Evolutionary conservation across 1,140 invertebrate genomes (phyloP).

Genomic region (Radopholus similis): DNA sequence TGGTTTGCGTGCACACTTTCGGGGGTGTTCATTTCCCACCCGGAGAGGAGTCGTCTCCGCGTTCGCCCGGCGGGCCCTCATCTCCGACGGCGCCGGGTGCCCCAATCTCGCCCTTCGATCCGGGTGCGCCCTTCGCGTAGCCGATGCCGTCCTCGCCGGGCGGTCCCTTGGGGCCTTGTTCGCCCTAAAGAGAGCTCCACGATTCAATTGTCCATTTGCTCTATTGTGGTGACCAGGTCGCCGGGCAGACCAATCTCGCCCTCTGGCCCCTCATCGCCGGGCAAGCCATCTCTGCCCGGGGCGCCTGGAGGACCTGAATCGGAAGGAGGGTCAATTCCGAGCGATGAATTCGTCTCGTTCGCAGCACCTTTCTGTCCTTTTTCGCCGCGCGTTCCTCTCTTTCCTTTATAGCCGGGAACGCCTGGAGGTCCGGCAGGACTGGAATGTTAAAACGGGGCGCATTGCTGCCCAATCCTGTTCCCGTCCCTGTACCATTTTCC

Average conservation of each 20-base stretch:
- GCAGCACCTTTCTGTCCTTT: constrained; percentile 26
- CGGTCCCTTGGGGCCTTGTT: constrained; percentile 14
- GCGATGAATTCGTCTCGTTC: not conserved
- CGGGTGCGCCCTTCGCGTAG: constrained; percentile 33
- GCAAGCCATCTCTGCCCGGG: constrained; percentile 13
- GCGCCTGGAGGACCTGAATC: constrained; percentile 26
- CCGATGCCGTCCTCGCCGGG: constrained; percentile 29
- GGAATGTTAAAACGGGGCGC: not conserved
- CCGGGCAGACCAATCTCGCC: constrained; percentile 28
- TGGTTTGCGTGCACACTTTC: not conserved
- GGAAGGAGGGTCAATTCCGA: not conserved
- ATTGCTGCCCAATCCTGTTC: too few species aligned
- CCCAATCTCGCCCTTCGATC: constrained; percentile 36
- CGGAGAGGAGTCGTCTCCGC: constrained; percentile 36
- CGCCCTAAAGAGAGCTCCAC: too few species aligned
- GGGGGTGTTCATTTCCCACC: constrained; percentile 9
- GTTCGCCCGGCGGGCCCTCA: constrained; percentile 35
- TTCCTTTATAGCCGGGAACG: constrained; percentile 39
- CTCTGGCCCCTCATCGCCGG: constrained; percentile 23
- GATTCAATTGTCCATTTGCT: too few species aligned
- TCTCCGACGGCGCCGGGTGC: constrained; percentile 26
- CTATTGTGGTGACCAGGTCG: too few species aligned
- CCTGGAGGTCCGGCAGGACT: constrained; percentile 40
- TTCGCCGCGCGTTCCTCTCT: constrained; percentile 35
- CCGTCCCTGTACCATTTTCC: constrained; percentile 10